These are phyloP conservation scores for Bufo gargarizans DNA, from an alignment of 2,113 vertebrate species.

Conservation along the genomic window DNA sequence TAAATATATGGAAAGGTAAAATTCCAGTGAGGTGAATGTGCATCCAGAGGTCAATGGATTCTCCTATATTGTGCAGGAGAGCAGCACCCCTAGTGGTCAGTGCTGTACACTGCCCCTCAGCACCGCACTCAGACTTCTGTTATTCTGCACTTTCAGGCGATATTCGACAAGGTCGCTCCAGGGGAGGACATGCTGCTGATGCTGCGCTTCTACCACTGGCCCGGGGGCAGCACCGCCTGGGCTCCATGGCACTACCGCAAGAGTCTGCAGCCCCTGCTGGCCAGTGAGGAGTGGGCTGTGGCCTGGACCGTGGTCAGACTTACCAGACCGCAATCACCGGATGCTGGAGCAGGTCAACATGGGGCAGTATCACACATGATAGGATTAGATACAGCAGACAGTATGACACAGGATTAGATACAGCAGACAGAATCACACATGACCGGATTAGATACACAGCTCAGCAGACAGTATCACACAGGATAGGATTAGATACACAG, in stretches of 20 bases:
- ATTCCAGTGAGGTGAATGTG: too few species aligned
- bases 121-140: too few species aligned
- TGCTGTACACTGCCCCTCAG: background rate
- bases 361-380: background rate
- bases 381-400: background rate
- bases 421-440: background rate
- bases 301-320: slow-evolving; percentile 61
- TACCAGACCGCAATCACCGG: slow-evolving; percentile 6
- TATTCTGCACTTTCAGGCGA: slow-evolving; percentile 48
- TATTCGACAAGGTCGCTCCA: slow-evolving; percentile 50
- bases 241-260: slow-evolving; percentile 56
- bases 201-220: slow-evolving; percentile 64
- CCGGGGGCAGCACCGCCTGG: slow-evolving; percentile 54
- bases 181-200: slow-evolving; percentile 63
- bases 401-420: background rate
- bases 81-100: background rate
- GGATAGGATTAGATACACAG: background rate
- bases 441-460: background rate
- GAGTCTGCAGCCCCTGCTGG: slow-evolving; percentile 44
- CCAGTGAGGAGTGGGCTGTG: slow-evolving; percentile 58
- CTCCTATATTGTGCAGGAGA: background rate
- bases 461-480: background rate
- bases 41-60: too few species aligned
- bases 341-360: slow-evolving; percentile 13
- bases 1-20: too few species aligned